Percentiles rank a stretch among this genome's conserved stretches.
Conservation (phyloP, 2,113 vertebrate genomes). For the Macrotis lagotis region DNA sequence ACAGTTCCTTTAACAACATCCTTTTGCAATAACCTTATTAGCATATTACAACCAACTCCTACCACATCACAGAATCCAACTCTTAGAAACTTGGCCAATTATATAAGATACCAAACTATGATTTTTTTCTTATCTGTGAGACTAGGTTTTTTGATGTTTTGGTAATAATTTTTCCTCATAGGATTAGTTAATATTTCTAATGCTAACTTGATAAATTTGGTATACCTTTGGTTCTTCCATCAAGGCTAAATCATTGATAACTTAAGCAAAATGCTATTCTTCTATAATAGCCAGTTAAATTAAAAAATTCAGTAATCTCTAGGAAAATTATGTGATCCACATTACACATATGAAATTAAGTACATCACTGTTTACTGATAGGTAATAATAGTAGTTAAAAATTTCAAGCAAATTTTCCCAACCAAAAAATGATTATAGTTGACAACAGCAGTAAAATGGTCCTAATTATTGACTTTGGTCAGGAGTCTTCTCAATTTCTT, state of each 20-base stretch:
- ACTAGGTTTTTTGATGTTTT: not conserved
- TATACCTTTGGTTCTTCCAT: not conserved
- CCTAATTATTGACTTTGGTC: not conserved
- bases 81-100: not conserved
- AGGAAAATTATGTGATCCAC: not conserved
- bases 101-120: not conserved
- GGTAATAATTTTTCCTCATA: not conserved
- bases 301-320: conserved; percentile 12
- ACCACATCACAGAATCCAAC: not conserved
- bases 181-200: not conserved
- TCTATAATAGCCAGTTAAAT: not conserved
- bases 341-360: conserved; percentile 20
- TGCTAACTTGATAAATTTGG: not conserved
- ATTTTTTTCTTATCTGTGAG: not conserved
- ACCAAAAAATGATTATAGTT: not conserved
- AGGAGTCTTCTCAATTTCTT: not conserved
- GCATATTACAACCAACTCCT: not conserved
- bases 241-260: not conserved
- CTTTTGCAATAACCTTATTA: not conserved
- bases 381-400: not conserved
- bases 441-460: not conserved
- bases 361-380: not conserved
- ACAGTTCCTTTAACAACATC: not conserved
- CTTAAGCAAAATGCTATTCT: conserved; percentile 8
- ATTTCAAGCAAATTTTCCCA: not conserved